phyloP scores from a whole-genome alignment of 1,140 invertebrate species.

The Polyergus mexicanus region DNA sequence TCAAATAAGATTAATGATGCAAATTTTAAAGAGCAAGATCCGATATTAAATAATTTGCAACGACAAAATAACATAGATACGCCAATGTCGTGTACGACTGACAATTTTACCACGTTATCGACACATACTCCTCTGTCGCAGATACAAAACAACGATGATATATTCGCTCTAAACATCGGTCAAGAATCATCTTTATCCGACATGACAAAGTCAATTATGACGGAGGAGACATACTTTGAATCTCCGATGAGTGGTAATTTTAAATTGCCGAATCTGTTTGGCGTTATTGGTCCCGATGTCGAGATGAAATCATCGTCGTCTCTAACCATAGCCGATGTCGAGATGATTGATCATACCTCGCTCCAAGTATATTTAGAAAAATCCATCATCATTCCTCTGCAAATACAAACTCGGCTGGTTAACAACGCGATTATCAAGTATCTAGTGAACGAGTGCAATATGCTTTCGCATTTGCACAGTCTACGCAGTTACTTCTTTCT shows the following conservation, averaged over 20 bases:
- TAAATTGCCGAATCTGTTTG: slow-evolving; percentile 37
- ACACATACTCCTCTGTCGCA: slow-evolving; percentile 76
- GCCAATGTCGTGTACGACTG: slow-evolving; percentile 85
- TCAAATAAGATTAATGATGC: neutral
- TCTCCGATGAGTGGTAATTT: slow-evolving; percentile 29
- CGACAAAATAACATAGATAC: slow-evolving; percentile 70
- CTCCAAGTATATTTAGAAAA: slow-evolving; percentile 89
- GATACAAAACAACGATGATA: slow-evolving; percentile 78
- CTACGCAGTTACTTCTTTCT: slow-evolving; percentile 92
- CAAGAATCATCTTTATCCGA: slow-evolving; percentile 24
- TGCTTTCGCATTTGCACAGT: slow-evolving; percentile 90
- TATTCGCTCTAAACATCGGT: slow-evolving; percentile 44
- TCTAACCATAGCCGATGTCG: slow-evolving; percentile 81
- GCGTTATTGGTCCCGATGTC: neutral
- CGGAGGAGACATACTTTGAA: slow-evolving; percentile 15
- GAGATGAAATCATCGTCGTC: slow-evolving; percentile 59
- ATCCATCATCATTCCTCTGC: slow-evolving; percentile 90
- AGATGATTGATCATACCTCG: slow-evolving; percentile 85
- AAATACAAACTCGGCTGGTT: slow-evolving; percentile 89
- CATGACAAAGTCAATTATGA: slow-evolving; percentile 47
- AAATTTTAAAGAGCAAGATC: slow-evolving; percentile 15
- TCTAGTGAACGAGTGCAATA: slow-evolving; percentile 89
- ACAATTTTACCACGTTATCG: slow-evolving; percentile 79
- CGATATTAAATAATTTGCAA: neutral
- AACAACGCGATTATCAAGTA: slow-evolving; percentile 91